Evolutionary conservation across 2,797 vertebrate species (phyloP), one percentile per base, ranked within the genome.

Genomic region (Syngnathus acus): DNA sequence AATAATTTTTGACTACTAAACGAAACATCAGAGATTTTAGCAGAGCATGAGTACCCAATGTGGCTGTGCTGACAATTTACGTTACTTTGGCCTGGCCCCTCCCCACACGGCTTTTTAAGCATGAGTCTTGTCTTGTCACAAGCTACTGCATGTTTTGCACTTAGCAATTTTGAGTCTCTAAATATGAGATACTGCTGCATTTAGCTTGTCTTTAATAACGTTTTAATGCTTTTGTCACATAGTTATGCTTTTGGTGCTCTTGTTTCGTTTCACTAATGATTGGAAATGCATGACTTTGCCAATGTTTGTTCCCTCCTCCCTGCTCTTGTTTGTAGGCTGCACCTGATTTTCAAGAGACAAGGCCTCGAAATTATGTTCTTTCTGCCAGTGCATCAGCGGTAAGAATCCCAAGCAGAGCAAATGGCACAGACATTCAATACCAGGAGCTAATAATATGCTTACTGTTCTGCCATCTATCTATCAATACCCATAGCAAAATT

Each of bases 381-480:
- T 98, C 96, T 72, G 96, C 96, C 90, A 98, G 96, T 81, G 96
- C 96, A 70, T 96, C 96, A 72, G 94, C 95, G 92, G 96, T 98
- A 94, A 98, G 96, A 39, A 37, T 43, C 65, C 26, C n/a, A 2
- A 47, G 50, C 37, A 19, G 10, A 67, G 60, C 45, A 23, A 62
- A 65, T 1, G 14, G 14, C 58, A 58, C 61, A 65, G 37, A 68
- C 45, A 66, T 45, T 23, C 16, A 5, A 23, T 54, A 50, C 39
- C 61, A n/a, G 8, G 2, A 32, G 45, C 66, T 57, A 68, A 13
- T 57, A 68, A 13, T 57, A 7, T 11, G 17, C 58, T 60, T 11
- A 16, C 32, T 1, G 23, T 9, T 14, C 17, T 38, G 37, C 32
- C 16, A 38, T 13, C 48, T 50, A 50, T 19, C 48, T 17, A 50